Conservation (phyloP, 1,140 invertebrate species). For the Drosophila sulfurigaster region DNA sequence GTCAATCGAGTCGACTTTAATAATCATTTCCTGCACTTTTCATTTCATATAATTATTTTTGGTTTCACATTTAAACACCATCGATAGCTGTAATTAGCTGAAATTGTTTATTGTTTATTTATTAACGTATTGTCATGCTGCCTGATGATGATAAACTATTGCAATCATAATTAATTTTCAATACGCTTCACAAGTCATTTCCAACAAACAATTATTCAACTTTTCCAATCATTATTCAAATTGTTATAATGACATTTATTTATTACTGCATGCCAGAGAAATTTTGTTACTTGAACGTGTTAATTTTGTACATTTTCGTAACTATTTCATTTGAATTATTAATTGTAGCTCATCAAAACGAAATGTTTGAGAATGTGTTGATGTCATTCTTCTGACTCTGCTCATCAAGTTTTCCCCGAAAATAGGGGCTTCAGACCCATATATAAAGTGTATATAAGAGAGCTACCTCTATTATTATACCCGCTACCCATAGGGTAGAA, state of each 20-base stretch:
- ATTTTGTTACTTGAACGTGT: background rate
- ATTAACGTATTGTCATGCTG: too few species aligned
- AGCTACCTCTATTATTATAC: background rate
- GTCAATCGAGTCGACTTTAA: background rate
- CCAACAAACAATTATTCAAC: background rate
- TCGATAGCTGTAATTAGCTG: too few species aligned
- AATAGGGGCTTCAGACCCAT: constrained; percentile 10
- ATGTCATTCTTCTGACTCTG: background rate
- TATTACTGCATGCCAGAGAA: too few species aligned
- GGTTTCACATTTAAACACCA: too few species aligned
- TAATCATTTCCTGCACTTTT: too few species aligned
- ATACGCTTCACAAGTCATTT: background rate
- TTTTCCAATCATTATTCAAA: background rate
- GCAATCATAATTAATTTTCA: background rate
- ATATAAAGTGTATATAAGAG: background rate
- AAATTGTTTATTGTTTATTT: too few species aligned
- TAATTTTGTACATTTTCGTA: background rate
- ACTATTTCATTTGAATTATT: background rate
- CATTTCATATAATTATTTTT: too few species aligned
- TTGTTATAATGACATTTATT: background rate
- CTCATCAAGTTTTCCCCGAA: background rate
- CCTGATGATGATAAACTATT: too few species aligned
- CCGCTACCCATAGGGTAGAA: too few species aligned
- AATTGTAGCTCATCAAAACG: background rate
- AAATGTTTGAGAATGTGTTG: background rate